Evolutionary conservation across 2,888 invertebrate genomes (phyloP).

Genomic region (Ennomos fuscantarius): DNA sequence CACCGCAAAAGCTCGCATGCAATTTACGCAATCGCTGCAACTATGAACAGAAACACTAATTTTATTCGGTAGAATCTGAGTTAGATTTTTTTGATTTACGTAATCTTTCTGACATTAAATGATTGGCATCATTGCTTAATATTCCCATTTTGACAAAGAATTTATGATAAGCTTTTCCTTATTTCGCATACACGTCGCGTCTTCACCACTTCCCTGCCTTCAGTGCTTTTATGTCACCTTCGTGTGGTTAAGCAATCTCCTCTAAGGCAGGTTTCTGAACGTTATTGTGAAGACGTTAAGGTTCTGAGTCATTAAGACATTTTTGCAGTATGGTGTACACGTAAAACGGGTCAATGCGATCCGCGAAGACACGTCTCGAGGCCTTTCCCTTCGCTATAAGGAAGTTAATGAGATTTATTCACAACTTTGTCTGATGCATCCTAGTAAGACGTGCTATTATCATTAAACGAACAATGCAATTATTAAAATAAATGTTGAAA

Average conservation of each 20-base stretch:
- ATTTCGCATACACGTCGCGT: constrained; percentile 27
- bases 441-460: constrained; percentile 35
- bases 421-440: constrained; percentile 39
- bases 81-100: too few relatives aligned
- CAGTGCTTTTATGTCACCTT: constrained; percentile 33
- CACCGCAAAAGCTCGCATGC: constrained; percentile 32
- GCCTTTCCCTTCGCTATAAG: constrained; percentile 63
- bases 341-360: constrained; percentile 70
- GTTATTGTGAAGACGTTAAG: constrained; percentile 29
- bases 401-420: constrained; percentile 59
- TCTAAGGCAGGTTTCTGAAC: constrained; percentile 9
- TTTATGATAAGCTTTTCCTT: constrained; percentile 18
- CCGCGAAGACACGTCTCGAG: constrained; percentile 59
- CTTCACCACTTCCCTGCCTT: constrained; percentile 21
- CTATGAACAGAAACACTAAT: constrained; percentile 15
- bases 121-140: not conserved
- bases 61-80: constrained; percentile 6
- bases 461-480: constrained; percentile 22
- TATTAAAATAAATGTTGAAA: constrained; percentile 19
- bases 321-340: constrained; percentile 32
- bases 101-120: too few relatives aligned
- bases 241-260: constrained; percentile 20
- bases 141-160: constrained; percentile 4
- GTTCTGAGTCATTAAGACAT: constrained; percentile 28
- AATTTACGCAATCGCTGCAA: constrained; percentile 34